Base-by-base conservation (phyloP, 2,888 invertebrate species). In the Orgyia antiqua region DNA sequence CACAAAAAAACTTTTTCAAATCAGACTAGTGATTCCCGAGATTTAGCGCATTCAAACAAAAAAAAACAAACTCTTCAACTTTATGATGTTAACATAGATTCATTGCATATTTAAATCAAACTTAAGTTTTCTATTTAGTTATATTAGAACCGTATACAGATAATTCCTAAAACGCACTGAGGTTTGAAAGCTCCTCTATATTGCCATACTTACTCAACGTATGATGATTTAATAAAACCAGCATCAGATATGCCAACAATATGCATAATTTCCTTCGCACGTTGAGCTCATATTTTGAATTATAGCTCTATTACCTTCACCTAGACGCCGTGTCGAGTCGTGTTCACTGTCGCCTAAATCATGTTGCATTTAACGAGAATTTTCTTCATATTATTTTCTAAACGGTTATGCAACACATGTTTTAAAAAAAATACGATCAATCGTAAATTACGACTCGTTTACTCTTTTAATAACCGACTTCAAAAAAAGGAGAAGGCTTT, bases 261-360 rank as follows among this genome's bases (percentile, higher is more conserved):
- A 45, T 42, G 38, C 45, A 45, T 39, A 45, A 45, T 45, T 39
- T 39, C 31, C 17, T 21, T 36, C 32, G 32, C 43, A 45, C 39
- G 36, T 38, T 41, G 43, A 20, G 36, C 41, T 31, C 33, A 23
- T 29, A 27, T 39, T 38, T 35, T 42, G 41, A 48, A 34, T 45
- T 45, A 48, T 48, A 29, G 41, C 43, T 43, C 31, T 40, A 45
- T 48, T 42, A 39, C 41, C 29, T 29, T 42, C 41, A 39, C 34
- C 35, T 31, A 33, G 36, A 25, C 26, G 13, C 36, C 31, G 31
- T 36, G 36, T 27, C 28, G 36, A 31, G 25, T 17, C 26, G 26
- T 31, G 34, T 31, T 41, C 33, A 42, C 29, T 31, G 35, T 39
- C 24, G 32, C 21, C 18, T 39, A 36, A 39, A 42, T 39, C 33